Evolutionary conservation across 2,797 vertebrate genomes (phyloP), one percentile per base, ranked within the genome.

Genomic region (Synanceia verrucosa): DNA sequence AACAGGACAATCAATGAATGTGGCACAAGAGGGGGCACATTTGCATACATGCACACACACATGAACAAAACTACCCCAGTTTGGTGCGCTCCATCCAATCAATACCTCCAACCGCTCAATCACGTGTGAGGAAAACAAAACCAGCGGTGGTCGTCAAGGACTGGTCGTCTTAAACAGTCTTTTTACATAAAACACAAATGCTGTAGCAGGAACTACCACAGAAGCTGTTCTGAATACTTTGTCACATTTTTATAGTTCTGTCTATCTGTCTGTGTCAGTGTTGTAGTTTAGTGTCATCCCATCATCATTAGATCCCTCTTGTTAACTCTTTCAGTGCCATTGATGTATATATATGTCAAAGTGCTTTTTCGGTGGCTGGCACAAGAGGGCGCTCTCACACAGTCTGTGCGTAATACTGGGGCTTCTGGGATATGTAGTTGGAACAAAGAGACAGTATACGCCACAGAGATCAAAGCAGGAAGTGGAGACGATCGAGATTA

Each of bases 1-100:
- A 66, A 37, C 48, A 1, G 29, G 31, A 65, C 64, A 62, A 72
- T 84, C 65, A 36, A 71, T 82, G 56, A 57, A 43, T 23, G 34
- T 59, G 46, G 53, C 39, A 70, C 56, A 9, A 11, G 26, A 3
- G 28, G 37, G 28, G 37, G n/a, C 44, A 18, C 29, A 31, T 53
- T 41, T 1, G 4, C 58, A 46, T 3, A 43, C 50, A 31, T 12
- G 23, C 47, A 51, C 51, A 44, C 34, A 26, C n/a, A 39, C 53
- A 31, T 41, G 63, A 44, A 65, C 23, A 39, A 24, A 43, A 16
- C 19, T 43, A 44, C 50, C 48, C 24, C 50, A 44, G 44, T 48
- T 65, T 31, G 57, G 41, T 16, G 18, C 24, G 53, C 28, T 73
- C 9, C 19, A 9, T 29, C 0, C n/a, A 21, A 75, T 86, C 76